Evolutionary conservation across 2,888 invertebrate species (phyloP), one percentile per base, ranked within the genome.

Genomic region (Cynaeus angustus): DNA sequence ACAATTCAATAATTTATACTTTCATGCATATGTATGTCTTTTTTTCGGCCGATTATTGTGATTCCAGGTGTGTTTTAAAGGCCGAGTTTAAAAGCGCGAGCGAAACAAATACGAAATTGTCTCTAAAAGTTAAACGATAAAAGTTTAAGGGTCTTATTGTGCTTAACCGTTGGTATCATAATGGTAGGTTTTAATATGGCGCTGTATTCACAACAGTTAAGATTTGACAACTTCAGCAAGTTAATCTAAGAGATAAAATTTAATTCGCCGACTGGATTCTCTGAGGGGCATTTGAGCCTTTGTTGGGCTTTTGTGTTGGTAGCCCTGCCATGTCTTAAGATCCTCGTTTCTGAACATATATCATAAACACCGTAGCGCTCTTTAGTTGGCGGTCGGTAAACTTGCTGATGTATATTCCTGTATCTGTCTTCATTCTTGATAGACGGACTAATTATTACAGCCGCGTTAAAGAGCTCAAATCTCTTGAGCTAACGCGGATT

Each of bases 221-320:
- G 76, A 79, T 78, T 78, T 78, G 79, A 78, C 78, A 78, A 78
- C 75, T 78, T 77, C 72, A 66, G 77, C 70, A 74, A 79, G 76
- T 79, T 79, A 78, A 79, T 78, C 78, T 75, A 74, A 61, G 77
- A 77, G 78, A 79, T 78, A 79, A 79, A 79, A 78, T 79, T 78
- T 79, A 79, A 78, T 79, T 77, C 76, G 73, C 72, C 72, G 70
- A 75, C 74, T 66, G 76, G 75, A 75, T 74, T 72, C 78, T 74
- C 78, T 26, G 59, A 75, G 76, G 78, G 73, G 70, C 73, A 66
- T 74, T 76, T 74, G 72, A 65, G 73, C 72, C 69, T 74, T 72
- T 73, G 74, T 70, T 64, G 66, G 71, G 68, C 71, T 70, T 70
- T 70, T 66, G 70, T 70, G 66, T 70, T 55, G 66, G 70, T 56